Percentiles rank a stretch among this genome's conserved stretches.
These are phyloP conservation scores for Eurois occulta DNA, from an alignment of 2,888 invertebrate species.

Conservation along the genomic window DNA sequence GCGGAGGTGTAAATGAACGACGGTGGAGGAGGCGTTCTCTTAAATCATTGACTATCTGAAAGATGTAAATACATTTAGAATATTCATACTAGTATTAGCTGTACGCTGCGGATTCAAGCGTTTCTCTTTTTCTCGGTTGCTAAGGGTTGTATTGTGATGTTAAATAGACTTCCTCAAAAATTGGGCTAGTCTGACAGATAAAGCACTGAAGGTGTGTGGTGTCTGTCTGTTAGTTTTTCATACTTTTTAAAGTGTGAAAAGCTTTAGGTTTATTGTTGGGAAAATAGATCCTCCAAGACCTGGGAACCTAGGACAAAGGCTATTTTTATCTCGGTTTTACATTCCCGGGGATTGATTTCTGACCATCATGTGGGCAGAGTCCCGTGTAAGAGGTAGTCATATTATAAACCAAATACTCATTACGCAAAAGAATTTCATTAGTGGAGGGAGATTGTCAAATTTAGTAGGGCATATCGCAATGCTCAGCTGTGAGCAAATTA, in stretches of 20 bases:
- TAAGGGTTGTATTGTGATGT: background rate
- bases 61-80: conserved; percentile 66
- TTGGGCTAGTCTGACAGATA: background rate
- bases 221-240: too few species aligned
- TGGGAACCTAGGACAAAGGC: background rate
- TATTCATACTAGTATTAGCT: background rate
- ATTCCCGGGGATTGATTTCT: background rate
- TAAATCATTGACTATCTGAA: conserved; percentile 88
- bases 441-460: background rate
- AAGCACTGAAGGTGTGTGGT: too few species aligned
- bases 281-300: background rate
- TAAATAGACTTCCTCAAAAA: background rate
- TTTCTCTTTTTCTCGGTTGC: background rate
- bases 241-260: too few species aligned
- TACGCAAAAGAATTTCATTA: background rate
- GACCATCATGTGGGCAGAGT: background rate
- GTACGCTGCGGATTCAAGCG: background rate
- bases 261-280: too few species aligned
- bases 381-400: background rate
- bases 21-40: conserved; percentile 89
- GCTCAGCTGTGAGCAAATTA: background rate
- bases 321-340: background rate
- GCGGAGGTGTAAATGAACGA: conserved; percentile 87
- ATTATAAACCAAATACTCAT: background rate
- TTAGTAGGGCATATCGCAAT: background rate